Base-by-base conservation (phyloP, 1,140 invertebrate genomes). In the Nomia melanderi region DNA sequence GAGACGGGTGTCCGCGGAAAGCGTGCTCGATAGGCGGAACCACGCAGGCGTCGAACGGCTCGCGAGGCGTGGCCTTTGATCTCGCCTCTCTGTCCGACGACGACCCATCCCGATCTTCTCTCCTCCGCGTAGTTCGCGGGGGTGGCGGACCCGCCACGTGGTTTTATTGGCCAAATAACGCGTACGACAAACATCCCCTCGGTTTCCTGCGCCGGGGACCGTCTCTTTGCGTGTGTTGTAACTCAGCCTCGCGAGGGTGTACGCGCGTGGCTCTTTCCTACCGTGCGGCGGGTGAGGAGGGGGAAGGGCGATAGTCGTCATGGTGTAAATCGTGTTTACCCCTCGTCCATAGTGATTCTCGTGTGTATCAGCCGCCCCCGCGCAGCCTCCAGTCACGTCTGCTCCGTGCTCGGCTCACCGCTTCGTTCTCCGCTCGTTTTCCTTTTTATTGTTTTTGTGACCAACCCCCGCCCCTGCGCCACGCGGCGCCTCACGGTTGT, bases 141-240 rank as follows among this genome's bases (percentile, higher is more conserved):
- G 81, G 81, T 76, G 80, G 77, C 62, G 33, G 79, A 65, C 56
- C 79, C 81, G 76, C 90, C 90, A 91, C 90, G 90, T 91, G 90
- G 87, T 90, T 90, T 90, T 91, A 91, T 90, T 91, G 90, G 90
- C 86, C 90, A 91, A 91, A 91, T 91, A 91, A 90, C 87, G 87
- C 86, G 83, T 88, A 90, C 88, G 88, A 90, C 89, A 89, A 90
- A 89, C 88, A 90, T 88, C 90, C 87, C 85, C 82, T 79, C 79
- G n/a, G n/a, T n/a, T n/a, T 84, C 76, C 59, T 69, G 62, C 54
- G 39, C 73, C n/a, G n/a, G n/a, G 23, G 79, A 81, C 62, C 82
- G 75, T 83, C 79, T 81, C 77, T 71, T n/a, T n/a, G n/a, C 53
- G 71, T 82, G 79, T 83, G 75, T 83, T 78, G 81, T 83, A 82